Conservation (phyloP, 1,140 invertebrate genomes). For the Brevipalpus yothersi region DNA sequence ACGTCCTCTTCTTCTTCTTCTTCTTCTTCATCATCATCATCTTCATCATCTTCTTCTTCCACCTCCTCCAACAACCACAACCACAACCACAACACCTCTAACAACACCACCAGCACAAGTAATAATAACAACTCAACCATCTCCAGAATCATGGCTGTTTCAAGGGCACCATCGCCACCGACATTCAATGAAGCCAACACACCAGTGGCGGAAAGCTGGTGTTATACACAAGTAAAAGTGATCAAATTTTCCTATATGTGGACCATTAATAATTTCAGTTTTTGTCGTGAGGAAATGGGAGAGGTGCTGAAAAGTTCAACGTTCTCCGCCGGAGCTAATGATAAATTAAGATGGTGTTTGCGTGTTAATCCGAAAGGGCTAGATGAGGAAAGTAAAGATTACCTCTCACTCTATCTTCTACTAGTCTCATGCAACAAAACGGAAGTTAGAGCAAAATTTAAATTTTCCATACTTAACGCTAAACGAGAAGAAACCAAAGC, state of each 20-base stretch:
- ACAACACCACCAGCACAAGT: too few relatives aligned
- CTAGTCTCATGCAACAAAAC: conserved; percentile 98
- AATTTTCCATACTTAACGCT: conserved; percentile 98
- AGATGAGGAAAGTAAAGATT: conserved; percentile 99
- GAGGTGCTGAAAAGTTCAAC: conserved; percentile 98
- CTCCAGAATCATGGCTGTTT: neutral
- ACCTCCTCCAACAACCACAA: too few relatives aligned
- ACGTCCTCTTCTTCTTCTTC: too few relatives aligned
- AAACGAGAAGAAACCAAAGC: conserved; percentile 99
- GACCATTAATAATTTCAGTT: conserved; percentile 99
- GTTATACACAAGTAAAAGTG: conserved; percentile 69
- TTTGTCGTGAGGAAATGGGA: conserved; percentile 97
- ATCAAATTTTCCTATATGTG: conserved; percentile 99
- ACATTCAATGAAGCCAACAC: conserved; percentile 6
- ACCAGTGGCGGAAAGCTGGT: conserved; percentile 15
- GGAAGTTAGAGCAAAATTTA: conserved; percentile 98
- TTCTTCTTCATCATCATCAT: too few relatives aligned
- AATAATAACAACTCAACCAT: neutral
- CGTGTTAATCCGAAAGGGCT: conserved; percentile 97
- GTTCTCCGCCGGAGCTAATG: conserved; percentile 93
- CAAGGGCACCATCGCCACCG: neutral
- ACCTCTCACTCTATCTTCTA: conserved; percentile 89
- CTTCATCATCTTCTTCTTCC: too few relatives aligned
- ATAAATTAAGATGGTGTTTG: conserved; percentile 99
- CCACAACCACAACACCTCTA: too few relatives aligned